Percentiles rank a stretch among this genome's conserved stretches.
These are phyloP conservation scores for Turnix velox DNA, from an alignment of 2,113 vertebrate species.

Conservation along the genomic window DNA sequence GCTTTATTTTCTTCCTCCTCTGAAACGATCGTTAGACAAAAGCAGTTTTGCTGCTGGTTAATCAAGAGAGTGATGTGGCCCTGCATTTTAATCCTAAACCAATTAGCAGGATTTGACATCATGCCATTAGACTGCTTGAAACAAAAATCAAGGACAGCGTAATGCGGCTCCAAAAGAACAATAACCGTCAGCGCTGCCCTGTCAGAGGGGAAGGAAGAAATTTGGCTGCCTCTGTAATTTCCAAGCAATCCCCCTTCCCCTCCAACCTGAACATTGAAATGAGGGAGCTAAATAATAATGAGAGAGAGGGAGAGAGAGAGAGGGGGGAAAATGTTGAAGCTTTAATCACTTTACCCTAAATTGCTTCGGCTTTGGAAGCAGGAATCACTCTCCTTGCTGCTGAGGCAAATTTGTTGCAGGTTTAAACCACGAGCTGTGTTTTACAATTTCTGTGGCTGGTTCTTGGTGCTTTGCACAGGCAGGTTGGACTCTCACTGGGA, in stretches of 20 bases:
- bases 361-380: not conserved
- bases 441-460: not conserved
- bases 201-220: constrained; percentile 61
- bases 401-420: not conserved
- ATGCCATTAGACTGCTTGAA: constrained; percentile 64
- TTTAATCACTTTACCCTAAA: constrained; percentile 30
- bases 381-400: not conserved
- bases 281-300: constrained; percentile 52
- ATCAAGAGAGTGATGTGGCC: constrained; percentile 67
- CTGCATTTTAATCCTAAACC: constrained; percentile 73
- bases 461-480: not conserved
- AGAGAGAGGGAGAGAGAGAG: too few relatives aligned
- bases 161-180: constrained; percentile 59
- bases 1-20: constrained; percentile 60
- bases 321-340: not conserved
- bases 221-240: constrained; percentile 57
- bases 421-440: not conserved
- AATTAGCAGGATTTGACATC: constrained; percentile 69
- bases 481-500: not conserved
- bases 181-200: constrained; percentile 45
- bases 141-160: constrained; percentile 66
- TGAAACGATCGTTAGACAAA: constrained; percentile 58
- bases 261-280: constrained; percentile 49
- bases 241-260: constrained; percentile 14
- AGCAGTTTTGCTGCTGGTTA: constrained; percentile 66